These are phyloP conservation scores for Lepidurus arcticus DNA, from an alignment of 1,140 invertebrate species.

Conservation along the genomic window DNA sequence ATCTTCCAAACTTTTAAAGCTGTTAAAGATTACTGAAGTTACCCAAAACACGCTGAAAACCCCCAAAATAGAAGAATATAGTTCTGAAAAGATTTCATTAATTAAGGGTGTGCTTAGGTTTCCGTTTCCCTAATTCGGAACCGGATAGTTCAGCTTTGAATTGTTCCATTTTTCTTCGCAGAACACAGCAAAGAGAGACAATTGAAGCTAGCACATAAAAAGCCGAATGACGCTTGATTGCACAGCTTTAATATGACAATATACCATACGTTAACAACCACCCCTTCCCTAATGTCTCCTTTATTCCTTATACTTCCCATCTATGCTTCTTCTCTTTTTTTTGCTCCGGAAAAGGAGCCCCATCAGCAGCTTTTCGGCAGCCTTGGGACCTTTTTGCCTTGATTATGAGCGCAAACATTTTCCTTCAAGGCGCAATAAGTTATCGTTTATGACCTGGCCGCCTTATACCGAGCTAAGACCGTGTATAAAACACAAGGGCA, in stretches of 20 bases:
- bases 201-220: not conserved
- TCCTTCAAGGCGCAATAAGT: slow-evolving; percentile 7
- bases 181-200: not conserved
- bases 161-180: too few relatives aligned
- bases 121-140: too few relatives aligned
- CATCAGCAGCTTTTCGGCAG: not conserved
- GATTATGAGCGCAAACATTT: slow-evolving; percentile 11
- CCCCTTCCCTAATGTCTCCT: not conserved
- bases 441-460: not conserved
- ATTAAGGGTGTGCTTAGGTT: too few relatives aligned
- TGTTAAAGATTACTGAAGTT: too few relatives aligned
- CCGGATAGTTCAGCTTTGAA: too few relatives aligned
- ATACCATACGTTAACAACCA: not conserved
- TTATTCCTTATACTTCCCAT: not conserved
- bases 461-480: not conserved
- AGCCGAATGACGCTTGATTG: not conserved
- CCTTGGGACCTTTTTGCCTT: slow-evolving; percentile 3
- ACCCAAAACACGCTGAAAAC: too few relatives aligned
- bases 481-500: not conserved
- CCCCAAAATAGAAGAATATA: too few relatives aligned
- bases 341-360: not conserved
- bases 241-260: slow-evolving; percentile 15
- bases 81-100: too few relatives aligned
- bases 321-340: not conserved
- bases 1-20: too few relatives aligned